These are phyloP conservation scores for Drosophila helvetica DNA, from an alignment of 2,888 invertebrate genomes.

Conservation along the genomic window DNA sequence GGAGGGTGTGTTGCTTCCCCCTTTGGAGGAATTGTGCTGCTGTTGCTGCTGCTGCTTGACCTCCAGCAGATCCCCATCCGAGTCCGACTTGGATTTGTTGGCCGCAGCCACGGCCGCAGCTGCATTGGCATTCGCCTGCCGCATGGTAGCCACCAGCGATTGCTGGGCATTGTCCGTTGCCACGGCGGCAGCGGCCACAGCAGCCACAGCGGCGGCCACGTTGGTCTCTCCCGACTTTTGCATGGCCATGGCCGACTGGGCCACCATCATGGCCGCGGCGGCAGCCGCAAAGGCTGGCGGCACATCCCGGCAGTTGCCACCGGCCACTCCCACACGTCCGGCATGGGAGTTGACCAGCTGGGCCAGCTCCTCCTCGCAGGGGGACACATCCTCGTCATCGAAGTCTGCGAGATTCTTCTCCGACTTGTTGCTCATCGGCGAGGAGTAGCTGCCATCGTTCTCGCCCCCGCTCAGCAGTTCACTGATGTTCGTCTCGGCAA, in stretches of 20 bases:
- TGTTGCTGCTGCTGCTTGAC: slow-evolving; percentile 41
- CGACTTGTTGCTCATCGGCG: slow-evolving; percentile 95
- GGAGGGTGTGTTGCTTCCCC: slow-evolving; percentile 29
- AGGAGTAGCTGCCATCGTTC: slow-evolving; percentile 95
- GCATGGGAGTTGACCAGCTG: slow-evolving; percentile 87
- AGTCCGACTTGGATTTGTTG: slow-evolving; percentile 69
- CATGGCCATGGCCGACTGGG: slow-evolving; percentile 80
- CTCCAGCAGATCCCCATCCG: slow-evolving; percentile 73
- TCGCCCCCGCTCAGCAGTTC: slow-evolving; percentile 86
- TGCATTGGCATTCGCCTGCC: slow-evolving; percentile 67
- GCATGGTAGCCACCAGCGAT: slow-evolving; percentile 65
- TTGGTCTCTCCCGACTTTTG: slow-evolving; percentile 74
- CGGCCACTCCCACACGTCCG: slow-evolving; percentile 76
- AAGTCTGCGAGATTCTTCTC: slow-evolving; percentile 97
- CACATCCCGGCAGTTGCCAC: slow-evolving; percentile 68
- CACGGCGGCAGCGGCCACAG: slow-evolving; percentile 74
- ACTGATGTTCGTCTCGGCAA: slow-evolving; percentile 83
- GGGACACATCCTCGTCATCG: slow-evolving; percentile 95
- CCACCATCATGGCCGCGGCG: slow-evolving; percentile 80
- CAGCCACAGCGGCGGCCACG: slow-evolving; percentile 78
- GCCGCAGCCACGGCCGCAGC: slow-evolving; percentile 64
- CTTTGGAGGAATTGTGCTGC: slow-evolving; percentile 60
- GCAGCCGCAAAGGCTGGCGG: slow-evolving; percentile 81
- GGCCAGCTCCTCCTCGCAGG: slow-evolving; percentile 93
- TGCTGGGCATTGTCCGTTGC: slow-evolving; percentile 78